phyloP scores from a whole-genome alignment of 2,797 vertebrate species.

The Mionectes olivaceus region DNA sequence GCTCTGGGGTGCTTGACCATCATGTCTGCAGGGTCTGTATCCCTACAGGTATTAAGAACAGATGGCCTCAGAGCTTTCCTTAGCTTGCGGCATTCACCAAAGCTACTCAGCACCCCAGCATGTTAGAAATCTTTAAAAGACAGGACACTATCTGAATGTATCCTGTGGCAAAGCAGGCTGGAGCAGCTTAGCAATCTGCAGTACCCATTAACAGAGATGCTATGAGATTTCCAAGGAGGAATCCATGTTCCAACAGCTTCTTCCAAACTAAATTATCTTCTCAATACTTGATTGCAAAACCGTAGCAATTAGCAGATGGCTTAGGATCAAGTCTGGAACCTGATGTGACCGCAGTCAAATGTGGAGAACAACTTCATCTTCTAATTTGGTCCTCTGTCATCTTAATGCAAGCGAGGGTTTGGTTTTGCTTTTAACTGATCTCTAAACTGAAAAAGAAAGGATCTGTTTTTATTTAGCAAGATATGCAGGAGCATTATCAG shows the following conservation, averaged over 20 bases:
- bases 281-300: conserved; percentile 34
- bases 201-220: neutral
- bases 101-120: neutral
- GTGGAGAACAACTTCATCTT: neutral
- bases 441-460: neutral
- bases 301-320: conserved; percentile 58
- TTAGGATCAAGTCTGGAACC: conserved; percentile 36
- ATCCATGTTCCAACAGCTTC: conserved; percentile 34
- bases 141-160: neutral
- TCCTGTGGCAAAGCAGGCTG: neutral
- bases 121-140: neutral
- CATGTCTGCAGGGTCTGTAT: neutral
- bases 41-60: neutral
- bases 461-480: conserved; percentile 59
- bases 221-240: conserved; percentile 21
- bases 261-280: conserved; percentile 55
- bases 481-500: conserved; percentile 31
- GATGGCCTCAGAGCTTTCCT: neutral
- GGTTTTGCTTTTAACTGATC: conserved; percentile 26
- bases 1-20: neutral
- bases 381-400: neutral
- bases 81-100: neutral
- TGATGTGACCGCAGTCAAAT: conserved; percentile 3
- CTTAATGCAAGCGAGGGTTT: conserved; percentile 20
- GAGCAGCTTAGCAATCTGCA: neutral